Evolutionary conservation across 2,113 vertebrate species (phyloP).

Genomic region (Halichoeres trimaculatus): DNA sequence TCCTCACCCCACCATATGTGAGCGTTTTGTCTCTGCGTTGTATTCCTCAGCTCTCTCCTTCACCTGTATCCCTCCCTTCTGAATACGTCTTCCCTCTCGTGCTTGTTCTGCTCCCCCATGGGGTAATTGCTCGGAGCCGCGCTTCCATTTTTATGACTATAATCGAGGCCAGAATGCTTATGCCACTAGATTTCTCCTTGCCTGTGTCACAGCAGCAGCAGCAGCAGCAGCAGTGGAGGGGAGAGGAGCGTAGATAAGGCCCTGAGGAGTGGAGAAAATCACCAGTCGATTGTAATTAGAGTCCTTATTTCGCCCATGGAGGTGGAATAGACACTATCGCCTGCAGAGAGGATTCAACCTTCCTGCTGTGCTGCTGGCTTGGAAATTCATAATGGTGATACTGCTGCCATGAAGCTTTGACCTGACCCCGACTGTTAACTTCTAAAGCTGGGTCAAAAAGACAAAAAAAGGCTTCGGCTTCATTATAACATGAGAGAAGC

Average conservation of each 20-base stretch:
- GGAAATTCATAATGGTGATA: conserved; percentile 47
- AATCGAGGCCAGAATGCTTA: conserved; percentile 77
- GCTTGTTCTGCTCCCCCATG: conserved; percentile 60
- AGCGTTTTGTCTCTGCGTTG: conserved; percentile 52
- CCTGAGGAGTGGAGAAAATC: conserved; percentile 66
- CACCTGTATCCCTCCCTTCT: conserved; percentile 63
- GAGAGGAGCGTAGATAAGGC: conserved; percentile 69
- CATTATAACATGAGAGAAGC: conserved; percentile 55
- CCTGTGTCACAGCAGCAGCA: conserved; percentile 63
- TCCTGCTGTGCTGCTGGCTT: conserved; percentile 32
- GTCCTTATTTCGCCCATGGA: conserved; percentile 68
- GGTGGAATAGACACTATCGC: conserved; percentile 48
- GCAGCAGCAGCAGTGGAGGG: conserved; percentile 31
- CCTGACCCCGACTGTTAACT: conserved; percentile 48
- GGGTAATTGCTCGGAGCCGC: conserved; percentile 73
- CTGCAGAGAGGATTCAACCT: conserved; percentile 51
- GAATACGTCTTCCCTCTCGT: conserved; percentile 42
- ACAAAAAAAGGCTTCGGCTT: conserved; percentile 53
- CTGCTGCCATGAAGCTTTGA: conserved; percentile 27
- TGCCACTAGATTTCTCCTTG: conserved; percentile 75
- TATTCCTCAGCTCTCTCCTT: conserved; percentile 68
- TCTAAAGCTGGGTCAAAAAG: conserved; percentile 40
- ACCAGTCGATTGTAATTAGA: conserved; percentile 76
- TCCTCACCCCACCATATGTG: conserved; percentile 3
- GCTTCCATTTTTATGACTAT: conserved; percentile 78